Evolutionary conservation across 2,113 vertebrate species (phyloP).

Genomic region (Lamprotornis superbus): DNA sequence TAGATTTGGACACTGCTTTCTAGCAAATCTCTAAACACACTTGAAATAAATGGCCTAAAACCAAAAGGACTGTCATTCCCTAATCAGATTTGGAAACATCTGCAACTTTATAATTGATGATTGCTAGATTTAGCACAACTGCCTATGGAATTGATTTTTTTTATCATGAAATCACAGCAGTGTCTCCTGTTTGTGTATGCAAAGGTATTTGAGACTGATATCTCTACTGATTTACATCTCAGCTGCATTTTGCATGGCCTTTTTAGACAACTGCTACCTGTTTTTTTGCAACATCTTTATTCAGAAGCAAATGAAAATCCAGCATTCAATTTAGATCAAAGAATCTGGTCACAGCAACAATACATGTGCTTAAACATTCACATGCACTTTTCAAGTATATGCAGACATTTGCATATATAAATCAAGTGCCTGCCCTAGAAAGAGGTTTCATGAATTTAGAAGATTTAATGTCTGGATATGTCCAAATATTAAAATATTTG

Average conservation of each 20-base stretch:
- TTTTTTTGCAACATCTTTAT: background rate
- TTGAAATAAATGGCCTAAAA: background rate
- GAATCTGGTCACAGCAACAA: background rate
- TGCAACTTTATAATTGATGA: background rate
- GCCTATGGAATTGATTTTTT: background rate
- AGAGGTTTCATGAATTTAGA: background rate
- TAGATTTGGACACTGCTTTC: background rate
- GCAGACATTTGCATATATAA: background rate
- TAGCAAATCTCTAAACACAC: background rate
- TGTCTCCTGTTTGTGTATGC: background rate
- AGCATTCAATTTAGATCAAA: background rate
- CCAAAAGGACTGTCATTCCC: background rate
- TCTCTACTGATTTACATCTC: background rate
- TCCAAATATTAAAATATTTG: background rate
- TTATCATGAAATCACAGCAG: background rate
- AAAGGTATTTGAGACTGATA: background rate
- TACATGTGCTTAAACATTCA: background rate
- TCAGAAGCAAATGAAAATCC: background rate
- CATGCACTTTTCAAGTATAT: background rate
- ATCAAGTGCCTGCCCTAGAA: background rate
- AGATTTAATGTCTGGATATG: background rate
- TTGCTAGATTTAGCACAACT: background rate
- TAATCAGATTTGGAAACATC: conserved; percentile 26
- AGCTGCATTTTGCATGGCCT: background rate
- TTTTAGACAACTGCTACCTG: background rate